Evolutionary conservation across 1,140 invertebrate species (phyloP), one percentile per base, ranked within the genome.

Genomic region (Calosoma granatense): DNA sequence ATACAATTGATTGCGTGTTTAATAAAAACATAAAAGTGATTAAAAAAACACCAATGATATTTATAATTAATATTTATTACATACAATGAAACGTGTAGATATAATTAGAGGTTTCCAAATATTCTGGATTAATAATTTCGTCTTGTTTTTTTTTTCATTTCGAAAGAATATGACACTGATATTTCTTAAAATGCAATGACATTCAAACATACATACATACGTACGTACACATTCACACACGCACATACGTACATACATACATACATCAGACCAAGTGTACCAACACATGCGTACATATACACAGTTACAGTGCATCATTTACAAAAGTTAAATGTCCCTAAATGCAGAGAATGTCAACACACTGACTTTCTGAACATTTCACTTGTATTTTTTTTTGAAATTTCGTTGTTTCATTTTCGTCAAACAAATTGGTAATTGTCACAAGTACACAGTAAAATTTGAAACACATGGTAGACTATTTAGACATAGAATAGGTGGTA

Each of bases 121-220:
- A 47, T 9, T n/a, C 9, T 47, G 9, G 9, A 12, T 47, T 47
- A 47, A 47, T 47, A 47, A 47, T 47, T 47, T 47, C 9, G 17
- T 12, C 17, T 47, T 47, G 41, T 47, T 47, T 47, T 47, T 17
- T 11, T 47, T 47, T 47, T n/a, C n/a, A n/a, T n/a, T 11, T 47
- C 41, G 15, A 47, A 47, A 47, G n/a, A n/a, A n/a, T n/a, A n/a
- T n/a, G 41, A 47, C 41, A 47, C 17, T 47, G 41, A 47, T 47
- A 47, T 47, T 47, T 30, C n/a, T n/a, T 47, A 47, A 47, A 47
- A 47, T 47, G 9, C 9, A 47, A 47, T 17, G 17, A 47, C 41
- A 47, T 47, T 47, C 41, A 47, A 12, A 30, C 4, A 30, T 30
- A 30, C n/a, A n/a, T 30, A 6, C 14, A 4, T 30, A 30, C 26